phyloP scores from a whole-genome alignment of 92 coral and sea anemone genomes.

The Actinostola sp. region DNA sequence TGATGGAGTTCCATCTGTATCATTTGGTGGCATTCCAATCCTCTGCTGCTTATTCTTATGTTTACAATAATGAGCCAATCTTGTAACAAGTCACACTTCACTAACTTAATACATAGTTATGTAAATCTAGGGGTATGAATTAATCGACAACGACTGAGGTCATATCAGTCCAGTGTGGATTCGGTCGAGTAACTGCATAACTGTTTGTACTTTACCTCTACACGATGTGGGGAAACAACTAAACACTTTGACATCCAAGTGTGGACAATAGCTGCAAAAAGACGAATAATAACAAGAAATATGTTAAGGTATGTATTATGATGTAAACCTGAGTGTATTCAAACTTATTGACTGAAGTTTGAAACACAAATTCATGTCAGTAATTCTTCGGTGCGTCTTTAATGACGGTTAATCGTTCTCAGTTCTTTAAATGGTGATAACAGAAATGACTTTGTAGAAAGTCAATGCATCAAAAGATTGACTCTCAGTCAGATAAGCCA shows the following conservation, averaged over 20 bases:
- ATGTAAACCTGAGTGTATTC: neutral
- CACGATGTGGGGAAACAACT: no score
- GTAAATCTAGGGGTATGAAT: neutral
- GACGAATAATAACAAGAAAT: neutral
- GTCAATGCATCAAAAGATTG: no score
- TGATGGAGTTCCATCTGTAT: neutral
- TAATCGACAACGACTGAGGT: neutral
- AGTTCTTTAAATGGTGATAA: no score
- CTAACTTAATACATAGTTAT: conserved; percentile 1
- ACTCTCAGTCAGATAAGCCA: no score
- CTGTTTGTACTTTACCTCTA: neutral
- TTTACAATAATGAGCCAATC: conserved; percentile 5
- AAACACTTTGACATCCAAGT: no score
- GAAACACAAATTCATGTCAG: conserved; percentile 1
- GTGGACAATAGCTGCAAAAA: no score
- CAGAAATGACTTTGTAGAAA: neutral
- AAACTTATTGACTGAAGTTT: neutral
- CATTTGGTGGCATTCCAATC: conserved; percentile 2
- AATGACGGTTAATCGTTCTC: no score
- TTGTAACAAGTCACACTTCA: neutral
- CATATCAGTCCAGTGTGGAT: neutral
- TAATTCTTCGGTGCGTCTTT: no score
- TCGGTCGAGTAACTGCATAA: neutral
- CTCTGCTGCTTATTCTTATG: neutral
- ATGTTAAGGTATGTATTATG: conserved; percentile 7